phyloP scores from a whole-genome alignment of 2,797 vertebrate genomes.

The Coracias cyanogaster region DNA sequence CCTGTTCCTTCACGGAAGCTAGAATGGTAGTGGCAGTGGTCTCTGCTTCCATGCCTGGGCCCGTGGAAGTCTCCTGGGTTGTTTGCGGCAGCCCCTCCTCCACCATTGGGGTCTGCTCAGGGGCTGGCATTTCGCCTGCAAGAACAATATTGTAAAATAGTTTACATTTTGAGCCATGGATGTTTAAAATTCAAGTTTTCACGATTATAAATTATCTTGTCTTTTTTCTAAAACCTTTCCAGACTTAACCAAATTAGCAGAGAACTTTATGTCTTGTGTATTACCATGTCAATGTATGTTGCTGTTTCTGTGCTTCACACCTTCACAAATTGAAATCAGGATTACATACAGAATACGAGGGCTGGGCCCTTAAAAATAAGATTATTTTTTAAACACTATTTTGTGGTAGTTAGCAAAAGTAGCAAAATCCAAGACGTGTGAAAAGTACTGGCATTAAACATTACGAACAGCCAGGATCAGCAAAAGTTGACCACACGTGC shows the following conservation, averaged over 20 bases:
- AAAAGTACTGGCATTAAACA: neutral
- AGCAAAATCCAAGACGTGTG: neutral
- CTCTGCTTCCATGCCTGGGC: constrained; percentile 89
- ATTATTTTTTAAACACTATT: neutral
- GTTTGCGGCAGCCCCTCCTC: constrained; percentile 89
- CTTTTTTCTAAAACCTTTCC: neutral
- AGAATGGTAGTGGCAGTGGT: constrained; percentile 94
- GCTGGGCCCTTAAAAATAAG: too few species aligned
- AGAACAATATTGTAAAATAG: constrained; percentile 38
- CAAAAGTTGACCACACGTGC: neutral
- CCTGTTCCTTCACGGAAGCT: constrained; percentile 99
- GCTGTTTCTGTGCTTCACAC: neutral
- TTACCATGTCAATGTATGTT: fast-evolving
- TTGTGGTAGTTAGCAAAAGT: neutral
- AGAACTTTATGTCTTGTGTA: neutral
- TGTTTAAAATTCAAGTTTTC: neutral
- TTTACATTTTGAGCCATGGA: constrained; percentile 29
- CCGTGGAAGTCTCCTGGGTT: constrained; percentile 82
- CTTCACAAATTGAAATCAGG: neutral
- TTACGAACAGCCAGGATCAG: neutral
- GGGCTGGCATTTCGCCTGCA: constrained; percentile 94
- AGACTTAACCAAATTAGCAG: neutral
- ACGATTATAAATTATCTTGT: neutral
- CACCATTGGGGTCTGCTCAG: constrained; percentile 89
- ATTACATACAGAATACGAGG: neutral